Evolutionary conservation across 35 echinoderm and acorn worm species (phyloP).

Genomic region (Patiria miniata): DNA sequence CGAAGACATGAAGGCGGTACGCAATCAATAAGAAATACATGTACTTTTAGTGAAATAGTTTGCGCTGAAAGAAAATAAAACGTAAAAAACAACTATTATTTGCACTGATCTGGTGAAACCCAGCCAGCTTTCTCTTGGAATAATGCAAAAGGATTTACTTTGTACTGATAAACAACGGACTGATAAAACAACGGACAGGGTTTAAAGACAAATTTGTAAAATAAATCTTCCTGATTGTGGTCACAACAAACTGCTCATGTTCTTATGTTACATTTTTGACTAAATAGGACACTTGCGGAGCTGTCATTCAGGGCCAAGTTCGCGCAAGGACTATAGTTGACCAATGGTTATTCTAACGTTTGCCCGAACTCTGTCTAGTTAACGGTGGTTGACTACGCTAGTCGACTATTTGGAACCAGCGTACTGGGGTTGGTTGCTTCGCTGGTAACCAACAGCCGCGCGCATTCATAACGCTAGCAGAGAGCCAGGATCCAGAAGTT

Average conservation of each 20-base stretch:
- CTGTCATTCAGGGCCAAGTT: too few species aligned
- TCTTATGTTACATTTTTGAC: background rate
- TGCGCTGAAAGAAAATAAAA: background rate
- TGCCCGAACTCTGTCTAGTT: too few species aligned
- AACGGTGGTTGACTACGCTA: too few species aligned
- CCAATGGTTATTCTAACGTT: too few species aligned
- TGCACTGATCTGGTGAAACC: background rate
- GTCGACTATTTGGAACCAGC: too few species aligned
- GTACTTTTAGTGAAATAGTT: background rate
- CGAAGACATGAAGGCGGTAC: background rate
- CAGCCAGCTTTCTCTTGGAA: background rate
- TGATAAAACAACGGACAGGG: background rate
- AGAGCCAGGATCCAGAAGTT: too few species aligned
- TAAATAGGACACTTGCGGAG: constrained; percentile 7
- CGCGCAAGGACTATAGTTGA: too few species aligned
- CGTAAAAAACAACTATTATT: background rate
- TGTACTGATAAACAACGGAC: background rate
- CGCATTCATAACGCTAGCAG: too few species aligned
- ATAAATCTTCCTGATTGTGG: background rate
- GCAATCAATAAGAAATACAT: background rate
- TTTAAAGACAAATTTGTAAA: background rate
- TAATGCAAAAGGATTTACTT: background rate
- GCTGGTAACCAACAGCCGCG: too few species aligned
- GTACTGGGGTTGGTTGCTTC: too few species aligned
- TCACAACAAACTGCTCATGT: background rate